phyloP scores from a whole-genome alignment of 1,140 invertebrate species.

The Ooceraea biroi region DNA sequence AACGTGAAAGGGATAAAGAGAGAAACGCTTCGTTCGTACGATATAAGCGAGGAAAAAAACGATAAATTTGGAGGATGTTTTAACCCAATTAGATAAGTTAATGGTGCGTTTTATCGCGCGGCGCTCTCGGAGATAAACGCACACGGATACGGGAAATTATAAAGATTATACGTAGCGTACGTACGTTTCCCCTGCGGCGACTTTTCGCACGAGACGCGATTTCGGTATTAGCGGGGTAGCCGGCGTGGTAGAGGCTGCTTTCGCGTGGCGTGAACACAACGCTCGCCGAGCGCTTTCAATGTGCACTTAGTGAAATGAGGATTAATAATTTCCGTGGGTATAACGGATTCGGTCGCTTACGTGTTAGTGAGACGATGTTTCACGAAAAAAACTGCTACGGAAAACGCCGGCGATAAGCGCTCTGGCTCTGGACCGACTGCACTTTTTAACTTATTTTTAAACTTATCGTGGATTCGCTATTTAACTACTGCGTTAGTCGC shows the following conservation, averaged over 20 bases:
- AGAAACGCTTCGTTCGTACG: background rate
- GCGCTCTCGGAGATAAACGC: background rate
- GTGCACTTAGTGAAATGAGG: conserved; percentile 47
- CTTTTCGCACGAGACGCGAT: conserved; percentile 24
- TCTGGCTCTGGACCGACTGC: conserved; percentile 2
- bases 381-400: background rate
- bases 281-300: background rate
- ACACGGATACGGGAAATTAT: conserved; percentile 22
- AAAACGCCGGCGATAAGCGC: conserved; percentile 8
- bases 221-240: conserved; percentile 40
- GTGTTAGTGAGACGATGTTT: background rate
- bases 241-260: conserved; percentile 5
- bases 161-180: conserved; percentile 36
- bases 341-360: background rate
- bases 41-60: background rate
- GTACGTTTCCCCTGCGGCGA: no score
- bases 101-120: conserved; percentile 41
- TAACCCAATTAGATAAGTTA: conserved; percentile 54
- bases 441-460: background rate
- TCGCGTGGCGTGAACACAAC: conserved; percentile 25
- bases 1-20: no score
- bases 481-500: background rate
- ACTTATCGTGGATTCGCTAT: background rate
- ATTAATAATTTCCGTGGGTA: conserved; percentile 35
- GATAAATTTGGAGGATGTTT: conserved; percentile 51